Conservation (phyloP, 1,140 invertebrate species). For the Rhynchophorus ferrugineus region DNA sequence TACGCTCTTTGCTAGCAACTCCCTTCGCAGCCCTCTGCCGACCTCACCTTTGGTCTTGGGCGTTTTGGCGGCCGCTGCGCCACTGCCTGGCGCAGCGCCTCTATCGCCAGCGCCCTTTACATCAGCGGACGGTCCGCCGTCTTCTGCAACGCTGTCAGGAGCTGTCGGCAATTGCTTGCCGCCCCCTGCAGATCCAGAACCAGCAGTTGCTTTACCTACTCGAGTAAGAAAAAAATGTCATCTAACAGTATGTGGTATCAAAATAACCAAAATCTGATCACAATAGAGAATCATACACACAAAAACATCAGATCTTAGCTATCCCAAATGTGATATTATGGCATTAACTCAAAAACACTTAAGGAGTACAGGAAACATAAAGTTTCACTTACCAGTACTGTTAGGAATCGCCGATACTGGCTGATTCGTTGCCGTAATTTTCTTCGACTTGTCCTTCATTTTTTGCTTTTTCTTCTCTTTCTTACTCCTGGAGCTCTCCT, state of each 20-base stretch:
- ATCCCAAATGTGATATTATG: too few relatives aligned
- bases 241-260: constrained; percentile 3
- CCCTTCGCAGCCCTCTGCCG: constrained; percentile 1
- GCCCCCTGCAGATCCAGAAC: constrained; percentile 45
- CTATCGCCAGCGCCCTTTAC: constrained; percentile 45
- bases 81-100: constrained; percentile 40
- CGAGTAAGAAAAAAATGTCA: background rate
- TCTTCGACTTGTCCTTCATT: constrained; percentile 58
- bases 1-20: constrained; percentile 1
- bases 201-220: constrained; percentile 37
- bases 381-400: constrained; percentile 42
- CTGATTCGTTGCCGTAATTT: constrained; percentile 24
- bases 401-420: constrained; percentile 27
- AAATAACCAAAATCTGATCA: background rate
- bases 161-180: constrained; percentile 45
- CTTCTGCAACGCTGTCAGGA: constrained; percentile 49
- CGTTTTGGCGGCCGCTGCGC: constrained; percentile 38
- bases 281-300: background rate
- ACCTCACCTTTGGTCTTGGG: constrained; percentile 49
- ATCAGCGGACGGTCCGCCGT: constrained; percentile 49
- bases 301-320: too few relatives aligned
- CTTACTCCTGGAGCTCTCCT: constrained; percentile 73
- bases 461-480: constrained; percentile 73
- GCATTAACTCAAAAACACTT: too few relatives aligned
- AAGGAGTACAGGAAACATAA: too few relatives aligned